Evolutionary conservation across 2,888 invertebrate species (phyloP).

Genomic region (Chrysolina americana): DNA sequence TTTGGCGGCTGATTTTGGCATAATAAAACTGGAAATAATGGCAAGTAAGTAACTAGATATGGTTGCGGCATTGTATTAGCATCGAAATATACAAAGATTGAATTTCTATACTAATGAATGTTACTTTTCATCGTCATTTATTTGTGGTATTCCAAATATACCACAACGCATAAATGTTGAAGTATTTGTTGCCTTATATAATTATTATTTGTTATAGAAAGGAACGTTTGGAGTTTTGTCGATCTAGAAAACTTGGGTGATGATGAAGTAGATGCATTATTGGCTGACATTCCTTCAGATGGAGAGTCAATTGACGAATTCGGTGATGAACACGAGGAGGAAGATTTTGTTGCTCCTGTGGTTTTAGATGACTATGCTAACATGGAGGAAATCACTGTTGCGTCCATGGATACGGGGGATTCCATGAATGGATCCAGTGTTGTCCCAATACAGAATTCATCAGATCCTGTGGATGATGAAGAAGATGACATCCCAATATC

Average conservation of each 20-base stretch:
- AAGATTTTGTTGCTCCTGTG: no score
- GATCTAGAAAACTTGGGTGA: no score
- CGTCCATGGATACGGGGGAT: conserved; percentile 4
- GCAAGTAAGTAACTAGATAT: no score
- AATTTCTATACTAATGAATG: background rate
- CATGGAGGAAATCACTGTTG: background rate
- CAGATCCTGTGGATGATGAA: background rate
- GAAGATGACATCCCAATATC: background rate
- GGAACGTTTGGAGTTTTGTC: no score
- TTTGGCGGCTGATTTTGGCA: no score
- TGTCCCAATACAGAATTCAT: conserved; percentile 1
- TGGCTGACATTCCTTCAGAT: no score
- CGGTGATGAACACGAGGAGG: no score
- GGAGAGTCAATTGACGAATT: no score
- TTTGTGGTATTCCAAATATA: no score
- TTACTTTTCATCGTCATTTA: conserved; percentile 17
- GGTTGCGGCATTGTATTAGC: conserved; percentile 4
- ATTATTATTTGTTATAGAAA: conserved; percentile 17
- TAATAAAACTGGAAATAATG: no score
- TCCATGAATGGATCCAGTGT: background rate
- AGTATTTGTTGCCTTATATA: background rate
- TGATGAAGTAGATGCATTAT: no score
- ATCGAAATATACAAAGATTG: background rate
- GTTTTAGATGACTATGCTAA: background rate
- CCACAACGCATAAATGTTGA: conserved; percentile 4